Evolutionary conservation across 2,113 vertebrate genomes (phyloP), one percentile per base, ranked within the genome.

Genomic region (Suncus etruscus): DNA sequence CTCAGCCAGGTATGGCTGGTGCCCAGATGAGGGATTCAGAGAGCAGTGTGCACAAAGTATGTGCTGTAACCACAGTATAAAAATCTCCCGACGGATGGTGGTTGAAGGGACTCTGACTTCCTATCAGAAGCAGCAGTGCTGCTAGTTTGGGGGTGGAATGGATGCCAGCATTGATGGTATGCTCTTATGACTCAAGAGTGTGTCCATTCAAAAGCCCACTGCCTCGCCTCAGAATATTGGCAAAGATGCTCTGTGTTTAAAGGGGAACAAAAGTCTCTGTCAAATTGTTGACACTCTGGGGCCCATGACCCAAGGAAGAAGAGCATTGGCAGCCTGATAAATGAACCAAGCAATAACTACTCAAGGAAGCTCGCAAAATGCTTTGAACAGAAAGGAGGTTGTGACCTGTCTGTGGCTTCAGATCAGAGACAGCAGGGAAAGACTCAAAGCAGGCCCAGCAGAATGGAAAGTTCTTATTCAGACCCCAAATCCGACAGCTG

Each of bases 61-160:
- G 47, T 76, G 76, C 81, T 90, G 92, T 83, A 83, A 75, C 73
- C 61, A 65, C 47, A 75, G 45, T 65, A 25, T 51, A 66, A 11
- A 87, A 47, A 25, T 83, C 54, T 58, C 70, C 76, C 39, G 77
- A 80, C 45, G 51, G n/a, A 72, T 54, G 70, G 61, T 58, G 22
- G 87, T 76, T 80, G 82, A 69, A 58, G 80, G 18, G 9, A 86
- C 80, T 54, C 89, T 87, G 76, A 70, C 50, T 94, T 75, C 51
- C 73, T 11, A 39, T 39, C 61, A 80, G n/a, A 72, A 31, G 83
- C 51, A 90, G 45, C 47, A 73, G 4, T 27, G 68, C 25, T 87
- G 51, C 51, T 94, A 92, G 72, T 93, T 73, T 66, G 65, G 16
- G 45, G 45, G 69, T 20, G 83, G 68, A 83, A 89, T 69, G 32